A percentile compares a stretch with the other conserved stretches of the same genome.
These are phyloP conservation scores for Nasonia oneida DNA, from an alignment of 2,888 invertebrate species.

Conservation along the genomic window DNA sequence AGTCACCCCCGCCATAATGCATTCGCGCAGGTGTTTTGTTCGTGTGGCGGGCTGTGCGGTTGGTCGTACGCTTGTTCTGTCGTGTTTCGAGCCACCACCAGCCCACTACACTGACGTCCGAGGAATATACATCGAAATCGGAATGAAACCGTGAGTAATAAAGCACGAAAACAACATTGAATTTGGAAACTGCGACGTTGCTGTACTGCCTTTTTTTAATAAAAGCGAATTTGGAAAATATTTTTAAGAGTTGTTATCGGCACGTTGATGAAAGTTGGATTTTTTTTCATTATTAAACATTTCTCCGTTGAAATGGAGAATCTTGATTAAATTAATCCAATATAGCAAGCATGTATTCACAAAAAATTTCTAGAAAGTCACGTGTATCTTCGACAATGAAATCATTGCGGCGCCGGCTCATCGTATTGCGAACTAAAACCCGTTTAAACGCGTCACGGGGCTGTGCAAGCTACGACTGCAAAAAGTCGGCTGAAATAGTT, in stretches of 20 bases:
- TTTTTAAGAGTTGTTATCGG: not conserved
- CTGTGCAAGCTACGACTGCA: not conserved
- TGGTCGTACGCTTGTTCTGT: not conserved
- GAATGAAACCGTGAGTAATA: constrained; percentile 52
- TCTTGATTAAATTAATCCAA: no score
- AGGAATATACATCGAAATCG: constrained; percentile 67
- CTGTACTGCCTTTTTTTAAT: not conserved
- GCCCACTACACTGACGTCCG: constrained; percentile 72
- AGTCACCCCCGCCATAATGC: constrained; percentile 58
- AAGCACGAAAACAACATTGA: constrained; percentile 32
- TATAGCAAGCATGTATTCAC: no score
- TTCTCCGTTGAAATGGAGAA: no score
- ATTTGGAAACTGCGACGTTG: not conserved
- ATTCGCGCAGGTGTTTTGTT: constrained; percentile 45
- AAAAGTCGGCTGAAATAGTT: constrained; percentile 30
- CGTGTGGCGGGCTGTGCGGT: not conserved
- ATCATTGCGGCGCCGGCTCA: not conserved
- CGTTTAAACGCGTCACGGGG: not conserved
- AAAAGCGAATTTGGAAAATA: not conserved
- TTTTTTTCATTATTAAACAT: no score
- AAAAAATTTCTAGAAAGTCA: no score
- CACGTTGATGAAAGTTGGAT: no score
- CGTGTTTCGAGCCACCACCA: constrained; percentile 50
- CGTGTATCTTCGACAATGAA: not conserved
- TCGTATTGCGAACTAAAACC: constrained; percentile 26